phyloP scores from a whole-genome alignment of 2,797 vertebrate genomes.

The Sylvilagus floridanus region DNA sequence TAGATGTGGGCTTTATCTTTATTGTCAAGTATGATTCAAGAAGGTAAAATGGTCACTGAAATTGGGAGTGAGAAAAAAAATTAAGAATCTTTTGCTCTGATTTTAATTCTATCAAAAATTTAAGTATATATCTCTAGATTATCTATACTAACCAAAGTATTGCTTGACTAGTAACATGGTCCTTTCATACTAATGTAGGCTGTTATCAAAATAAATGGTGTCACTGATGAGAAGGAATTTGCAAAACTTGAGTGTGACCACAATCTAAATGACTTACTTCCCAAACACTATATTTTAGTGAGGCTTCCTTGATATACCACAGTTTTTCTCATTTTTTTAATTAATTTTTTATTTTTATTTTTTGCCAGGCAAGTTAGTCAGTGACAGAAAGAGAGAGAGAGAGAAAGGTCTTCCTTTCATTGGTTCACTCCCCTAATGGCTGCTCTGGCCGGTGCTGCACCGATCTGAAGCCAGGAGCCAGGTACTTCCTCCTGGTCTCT shows the following conservation, averaged over 20 bases:
- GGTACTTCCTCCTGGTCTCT: too few species aligned
- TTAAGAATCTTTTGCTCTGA: neutral
- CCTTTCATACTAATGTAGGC: neutral
- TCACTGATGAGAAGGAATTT: neutral
- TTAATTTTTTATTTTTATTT: too few species aligned
- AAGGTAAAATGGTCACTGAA: neutral
- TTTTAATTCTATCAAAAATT: conserved; percentile 5
- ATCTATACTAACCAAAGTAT: neutral
- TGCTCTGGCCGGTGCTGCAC: too few species aligned
- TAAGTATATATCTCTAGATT: neutral
- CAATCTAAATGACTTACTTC: neutral
- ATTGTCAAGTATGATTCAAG: neutral
- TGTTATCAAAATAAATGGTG: neutral
- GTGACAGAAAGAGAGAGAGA: too few species aligned
- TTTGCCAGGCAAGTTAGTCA: too few species aligned
- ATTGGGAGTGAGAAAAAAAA: neutral
- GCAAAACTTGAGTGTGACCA: neutral
- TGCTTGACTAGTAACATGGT: neutral
- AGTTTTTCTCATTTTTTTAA: neutral
- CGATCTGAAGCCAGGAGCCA: too few species aligned
- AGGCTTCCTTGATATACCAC: neutral
- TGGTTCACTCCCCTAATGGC: too few species aligned
- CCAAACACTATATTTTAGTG: neutral
- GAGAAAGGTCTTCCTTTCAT: too few species aligned
- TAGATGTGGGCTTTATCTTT: neutral